Evolutionary conservation across 2,113 vertebrate genomes (phyloP).

Genomic region (Hippocampus zosterae): DNA sequence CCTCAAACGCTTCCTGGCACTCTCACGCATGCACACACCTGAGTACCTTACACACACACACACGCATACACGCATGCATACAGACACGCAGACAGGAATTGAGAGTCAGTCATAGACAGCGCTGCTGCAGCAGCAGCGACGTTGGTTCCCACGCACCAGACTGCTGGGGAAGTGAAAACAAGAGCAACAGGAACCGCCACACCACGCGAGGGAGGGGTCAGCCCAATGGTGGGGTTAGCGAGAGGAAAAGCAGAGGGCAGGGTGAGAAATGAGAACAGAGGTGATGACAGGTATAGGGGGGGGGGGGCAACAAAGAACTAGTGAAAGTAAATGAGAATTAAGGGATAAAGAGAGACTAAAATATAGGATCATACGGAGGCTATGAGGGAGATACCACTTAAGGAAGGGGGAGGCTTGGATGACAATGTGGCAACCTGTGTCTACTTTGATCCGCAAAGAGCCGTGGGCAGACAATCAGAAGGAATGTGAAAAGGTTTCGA

Average conservation of each 20-base stretch:
- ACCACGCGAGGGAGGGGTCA: conserved; percentile 57
- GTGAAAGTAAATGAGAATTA: conserved; percentile 19
- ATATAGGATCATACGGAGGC: neutral
- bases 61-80: conserved; percentile 3
- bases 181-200: conserved; percentile 70
- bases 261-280: conserved; percentile 43
- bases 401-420: conserved; percentile 36
- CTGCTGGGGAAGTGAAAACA: conserved; percentile 70
- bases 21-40: conserved; percentile 9
- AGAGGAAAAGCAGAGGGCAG: conserved; percentile 28
- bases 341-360: conserved; percentile 17
- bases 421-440: conserved; percentile 41
- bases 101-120: conserved; percentile 34
- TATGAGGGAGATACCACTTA: conserved; percentile 35
- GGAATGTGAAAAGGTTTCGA: conserved; percentile 66
- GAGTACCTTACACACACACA: conserved; percentile 24
- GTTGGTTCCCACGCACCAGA: conserved; percentile 69
- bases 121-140: conserved; percentile 33
- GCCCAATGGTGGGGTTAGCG: conserved; percentile 20
- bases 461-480: conserved; percentile 52
- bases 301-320: conserved; percentile 5
- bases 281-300: conserved; percentile 28
- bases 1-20: conserved; percentile 11
- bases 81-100: conserved; percentile 19
- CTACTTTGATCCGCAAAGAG: conserved; percentile 65